A percentile compares a stretch with the other conserved stretches of the same genome.
phyloP scores from a whole-genome alignment of 2,888 invertebrate species.

The Clusia tigrina region DNA sequence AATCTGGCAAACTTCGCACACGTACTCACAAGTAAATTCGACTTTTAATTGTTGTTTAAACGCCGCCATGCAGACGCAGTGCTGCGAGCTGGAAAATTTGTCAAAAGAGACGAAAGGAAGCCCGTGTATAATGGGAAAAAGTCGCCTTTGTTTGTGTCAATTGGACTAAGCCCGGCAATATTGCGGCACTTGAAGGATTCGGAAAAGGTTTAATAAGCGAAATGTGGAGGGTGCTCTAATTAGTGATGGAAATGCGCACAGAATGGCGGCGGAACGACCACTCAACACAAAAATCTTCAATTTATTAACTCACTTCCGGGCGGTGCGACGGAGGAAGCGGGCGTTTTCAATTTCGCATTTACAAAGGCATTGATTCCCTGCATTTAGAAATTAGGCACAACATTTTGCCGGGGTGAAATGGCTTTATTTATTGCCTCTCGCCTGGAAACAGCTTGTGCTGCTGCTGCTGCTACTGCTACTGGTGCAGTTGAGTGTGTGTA shows the following conservation, averaged over 20 bases:
- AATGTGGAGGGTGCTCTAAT: slow-evolving; percentile 5
- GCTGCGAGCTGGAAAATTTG: not conserved
- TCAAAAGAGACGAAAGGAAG: not conserved
- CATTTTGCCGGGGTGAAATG: not conserved
- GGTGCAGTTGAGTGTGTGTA: not conserved
- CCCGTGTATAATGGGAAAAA: not conserved
- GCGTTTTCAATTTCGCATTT: not conserved
- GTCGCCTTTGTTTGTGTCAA: slow-evolving; percentile 11
- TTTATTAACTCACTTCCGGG: slow-evolving; percentile 55
- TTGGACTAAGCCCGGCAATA: slow-evolving; percentile 1
- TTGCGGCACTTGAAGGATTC: not conserved
- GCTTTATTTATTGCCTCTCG: not conserved
- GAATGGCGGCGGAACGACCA: slow-evolving; percentile 6
- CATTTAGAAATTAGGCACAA: not conserved
- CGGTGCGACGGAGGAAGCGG: not conserved
- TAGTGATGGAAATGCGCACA: slow-evolving; percentile 7
- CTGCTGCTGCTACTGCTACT: no score
- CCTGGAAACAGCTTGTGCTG: not conserved
- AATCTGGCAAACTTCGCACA: no score
- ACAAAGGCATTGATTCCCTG: slow-evolving; percentile 5
- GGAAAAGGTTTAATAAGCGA: slow-evolving; percentile 9
- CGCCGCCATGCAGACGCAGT: not conserved
- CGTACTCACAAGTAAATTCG: no score
- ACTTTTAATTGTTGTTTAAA: not conserved
- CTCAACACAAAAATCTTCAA: slow-evolving; percentile 55